phyloP scores from a whole-genome alignment of 2,797 vertebrate species.

The Acropternis orthonyx region DNA sequence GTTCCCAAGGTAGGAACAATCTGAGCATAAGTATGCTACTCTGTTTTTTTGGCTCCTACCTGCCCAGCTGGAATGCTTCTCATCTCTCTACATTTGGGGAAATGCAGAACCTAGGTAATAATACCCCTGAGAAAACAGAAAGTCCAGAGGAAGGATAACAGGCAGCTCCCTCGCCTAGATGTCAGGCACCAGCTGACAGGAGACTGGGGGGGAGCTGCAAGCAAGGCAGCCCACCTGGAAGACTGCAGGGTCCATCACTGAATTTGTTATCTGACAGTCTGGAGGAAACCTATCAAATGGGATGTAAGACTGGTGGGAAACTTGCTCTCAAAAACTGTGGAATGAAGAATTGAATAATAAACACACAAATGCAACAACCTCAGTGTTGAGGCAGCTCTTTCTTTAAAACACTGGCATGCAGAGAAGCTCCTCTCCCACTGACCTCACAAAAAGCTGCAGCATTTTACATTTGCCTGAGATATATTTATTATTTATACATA shows the following conservation, averaged over 20 bases:
- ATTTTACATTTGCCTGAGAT: background rate
- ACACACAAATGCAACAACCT: background rate
- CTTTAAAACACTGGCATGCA: background rate
- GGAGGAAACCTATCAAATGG: background rate
- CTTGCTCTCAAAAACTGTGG: background rate
- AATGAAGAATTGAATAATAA: background rate
- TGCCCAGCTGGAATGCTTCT: background rate
- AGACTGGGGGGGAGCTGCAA: background rate
- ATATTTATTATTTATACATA: conserved; percentile 24
- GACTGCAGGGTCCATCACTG: background rate
- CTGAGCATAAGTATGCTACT: background rate
- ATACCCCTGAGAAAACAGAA: background rate
- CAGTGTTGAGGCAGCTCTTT: background rate
- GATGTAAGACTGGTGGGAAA: background rate
- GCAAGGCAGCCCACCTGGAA: background rate
- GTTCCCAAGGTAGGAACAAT: background rate
- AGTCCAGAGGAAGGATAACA: background rate
- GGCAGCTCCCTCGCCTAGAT: background rate
- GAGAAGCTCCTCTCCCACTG: background rate
- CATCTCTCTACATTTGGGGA: background rate
- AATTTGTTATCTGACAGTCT: background rate
- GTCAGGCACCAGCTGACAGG: background rate
- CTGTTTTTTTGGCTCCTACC: background rate
- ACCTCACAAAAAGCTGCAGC: background rate
- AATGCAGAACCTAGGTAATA: background rate